Conservation (phyloP, 2,888 invertebrate genomes). For the Phoronis australis region DNA sequence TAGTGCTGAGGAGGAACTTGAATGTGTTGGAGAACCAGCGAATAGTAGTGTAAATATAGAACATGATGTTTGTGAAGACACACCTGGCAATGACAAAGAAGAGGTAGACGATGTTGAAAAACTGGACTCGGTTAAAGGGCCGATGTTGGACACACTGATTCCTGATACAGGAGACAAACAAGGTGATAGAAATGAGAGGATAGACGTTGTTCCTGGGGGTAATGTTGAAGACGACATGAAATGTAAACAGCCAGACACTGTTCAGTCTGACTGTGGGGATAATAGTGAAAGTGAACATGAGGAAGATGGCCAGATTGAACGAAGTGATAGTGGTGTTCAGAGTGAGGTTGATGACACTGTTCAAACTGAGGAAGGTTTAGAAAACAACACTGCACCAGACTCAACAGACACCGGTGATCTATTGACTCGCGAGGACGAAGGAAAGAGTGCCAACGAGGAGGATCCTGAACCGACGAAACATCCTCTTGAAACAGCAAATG, state of each 20-base stretch:
- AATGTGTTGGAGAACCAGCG: background rate
- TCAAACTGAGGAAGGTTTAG: too few relatives aligned
- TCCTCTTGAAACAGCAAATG: too few relatives aligned
- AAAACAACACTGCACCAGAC: too few relatives aligned
- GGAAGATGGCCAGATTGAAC: too few relatives aligned
- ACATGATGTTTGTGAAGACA: background rate
- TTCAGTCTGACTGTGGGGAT: conserved; percentile 6
- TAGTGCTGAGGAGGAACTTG: background rate
- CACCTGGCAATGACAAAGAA: background rate
- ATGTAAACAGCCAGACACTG: too few relatives aligned
- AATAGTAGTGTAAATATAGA: background rate
- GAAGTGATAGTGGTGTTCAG: too few relatives aligned
- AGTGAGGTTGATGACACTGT: too few relatives aligned
- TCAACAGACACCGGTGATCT: too few relatives aligned
- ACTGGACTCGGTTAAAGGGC: conserved; percentile 7
- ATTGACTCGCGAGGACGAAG: too few relatives aligned
- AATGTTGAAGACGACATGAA: conserved; percentile 13
- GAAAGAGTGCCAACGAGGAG: too few relatives aligned
- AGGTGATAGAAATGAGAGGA: conserved; percentile 16
- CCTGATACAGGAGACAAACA: conserved; percentile 4
- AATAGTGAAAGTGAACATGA: conserved; percentile 11
- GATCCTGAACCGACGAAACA: too few relatives aligned
- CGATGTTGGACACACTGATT: conserved; percentile 3
- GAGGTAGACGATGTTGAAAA: conserved; percentile 13
- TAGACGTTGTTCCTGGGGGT: conserved; percentile 15